Conservation (phyloP, 2,797 vertebrate genomes). For the Kryptolebias ocellatus region DNA sequence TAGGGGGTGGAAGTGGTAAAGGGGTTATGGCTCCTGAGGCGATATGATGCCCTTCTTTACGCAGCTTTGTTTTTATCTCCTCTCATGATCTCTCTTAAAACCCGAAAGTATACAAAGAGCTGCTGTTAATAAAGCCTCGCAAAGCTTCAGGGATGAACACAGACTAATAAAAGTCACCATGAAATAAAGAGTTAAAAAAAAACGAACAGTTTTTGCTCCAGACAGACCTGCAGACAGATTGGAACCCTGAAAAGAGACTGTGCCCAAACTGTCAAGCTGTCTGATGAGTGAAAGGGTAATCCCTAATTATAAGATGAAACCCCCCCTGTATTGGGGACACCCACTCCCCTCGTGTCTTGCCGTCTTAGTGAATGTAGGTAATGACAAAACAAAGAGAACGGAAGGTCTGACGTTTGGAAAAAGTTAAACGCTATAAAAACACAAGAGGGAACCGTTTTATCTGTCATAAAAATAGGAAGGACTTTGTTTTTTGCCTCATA, state of each 20-base stretch:
- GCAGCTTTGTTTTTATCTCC: constrained; percentile 58
- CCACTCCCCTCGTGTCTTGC: constrained; percentile 45
- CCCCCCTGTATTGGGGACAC: constrained; percentile 57
- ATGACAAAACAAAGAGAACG: constrained; percentile 32
- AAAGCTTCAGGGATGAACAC: constrained; percentile 32
- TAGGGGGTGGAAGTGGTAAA: constrained; percentile 4
- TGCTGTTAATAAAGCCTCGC: constrained; percentile 43
- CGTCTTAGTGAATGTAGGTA: constrained; percentile 34
- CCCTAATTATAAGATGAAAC: constrained; percentile 66
- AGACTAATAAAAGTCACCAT: constrained; percentile 4
- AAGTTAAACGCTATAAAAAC: constrained; percentile 24
- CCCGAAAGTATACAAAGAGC: constrained; percentile 29
- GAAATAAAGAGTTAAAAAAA: background rate
- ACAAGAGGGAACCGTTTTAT: constrained; percentile 15
- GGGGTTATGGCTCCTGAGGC: constrained; percentile 55
- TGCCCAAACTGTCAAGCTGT: constrained; percentile 73
- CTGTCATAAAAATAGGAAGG: constrained; percentile 31
- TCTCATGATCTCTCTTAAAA: constrained; percentile 36
- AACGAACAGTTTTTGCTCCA: constrained; percentile 7
- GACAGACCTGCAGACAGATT: constrained; percentile 43
- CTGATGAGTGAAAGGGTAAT: constrained; percentile 74
- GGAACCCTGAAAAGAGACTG: constrained; percentile 52
- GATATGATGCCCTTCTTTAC: constrained; percentile 57
- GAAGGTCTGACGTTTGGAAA: constrained; percentile 12
- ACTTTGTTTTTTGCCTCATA: constrained; percentile 4